Conservation (phyloP, 2,888 invertebrate species). For the Drosophila mercatorum region DNA sequence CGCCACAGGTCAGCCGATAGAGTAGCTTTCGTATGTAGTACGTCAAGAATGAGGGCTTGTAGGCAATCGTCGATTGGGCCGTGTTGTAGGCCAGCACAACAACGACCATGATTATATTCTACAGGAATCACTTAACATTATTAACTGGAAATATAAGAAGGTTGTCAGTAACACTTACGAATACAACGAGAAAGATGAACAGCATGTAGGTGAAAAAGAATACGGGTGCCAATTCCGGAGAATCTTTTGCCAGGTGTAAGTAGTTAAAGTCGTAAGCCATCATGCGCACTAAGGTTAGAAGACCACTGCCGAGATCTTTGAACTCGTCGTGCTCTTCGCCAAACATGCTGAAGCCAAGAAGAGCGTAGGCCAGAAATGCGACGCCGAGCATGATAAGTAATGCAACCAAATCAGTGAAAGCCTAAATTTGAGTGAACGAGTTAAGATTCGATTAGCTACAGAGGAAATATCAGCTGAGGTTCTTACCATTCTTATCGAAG, state of each 20-base stretch:
- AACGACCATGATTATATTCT: constrained; percentile 92
- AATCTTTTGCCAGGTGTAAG: constrained; percentile 87
- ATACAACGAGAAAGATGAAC: constrained; percentile 90
- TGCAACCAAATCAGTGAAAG: constrained; percentile 88
- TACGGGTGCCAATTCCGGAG: constrained; percentile 88
- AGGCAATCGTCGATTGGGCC: constrained; percentile 68
- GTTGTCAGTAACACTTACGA: constrained; percentile 85
- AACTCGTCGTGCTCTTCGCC: constrained; percentile 88
- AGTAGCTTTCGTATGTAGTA: constrained; percentile 32
- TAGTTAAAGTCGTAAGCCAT: constrained; percentile 91
- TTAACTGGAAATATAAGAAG: neutral
- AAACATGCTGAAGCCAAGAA: constrained; percentile 90
- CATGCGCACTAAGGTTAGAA: constrained; percentile 89
- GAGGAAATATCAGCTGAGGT: neutral
- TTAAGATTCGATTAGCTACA: neutral
- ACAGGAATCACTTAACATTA: constrained; percentile 11
- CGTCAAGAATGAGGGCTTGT: constrained; percentile 27
- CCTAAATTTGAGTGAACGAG: constrained; percentile 81
- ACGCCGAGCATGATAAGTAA: constrained; percentile 91
- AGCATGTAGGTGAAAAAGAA: constrained; percentile 90
- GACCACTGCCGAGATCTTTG: constrained; percentile 86
- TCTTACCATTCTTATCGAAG: constrained; percentile 19
- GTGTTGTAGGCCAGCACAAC: constrained; percentile 91
- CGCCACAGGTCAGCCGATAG: constrained; percentile 15
- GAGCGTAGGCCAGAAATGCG: constrained; percentile 90